Evolutionary conservation across 1,140 invertebrate genomes (phyloP), one percentile per base, ranked within the genome.

Genomic region (Papilio machaon): DNA sequence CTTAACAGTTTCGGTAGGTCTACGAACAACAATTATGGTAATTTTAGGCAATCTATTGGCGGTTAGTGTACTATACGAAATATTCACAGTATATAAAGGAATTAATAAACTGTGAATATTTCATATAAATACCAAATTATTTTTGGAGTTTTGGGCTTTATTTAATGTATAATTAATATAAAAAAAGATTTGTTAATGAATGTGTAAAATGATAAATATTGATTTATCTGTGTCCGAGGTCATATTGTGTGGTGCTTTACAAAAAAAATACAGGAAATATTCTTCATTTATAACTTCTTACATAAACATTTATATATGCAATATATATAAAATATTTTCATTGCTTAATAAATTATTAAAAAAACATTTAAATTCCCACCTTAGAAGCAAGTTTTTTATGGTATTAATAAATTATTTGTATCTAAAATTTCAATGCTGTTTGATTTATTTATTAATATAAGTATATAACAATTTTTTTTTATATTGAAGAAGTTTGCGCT

Each of bases 1-100:
- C 8, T 77, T 4, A 13, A 54, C 23, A 77, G 75, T 58, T 35
- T 54, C 35, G 75, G 75, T n/a, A 49, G 75, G 23, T 17, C 47
- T 17, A 23, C 52, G 1, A 77, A 54, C 49, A 58, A 10, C 2
- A 77, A 77, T 17, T 46, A 77, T 77, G 75, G 75, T 30, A 15
- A 58, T 54, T 54, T 77, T 15, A 17, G 15, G 17, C 73, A 75
- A 75, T 17, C 5, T 54, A 6, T 64, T 64, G 58, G 58, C 58
- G 58, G 17, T 9, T 60, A 60, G 58, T 60, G 58, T 23, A 58
- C 5, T 58, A 11, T 58, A 15, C 17, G 2, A 5, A n/a, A 60
- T 58, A n/a, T 58, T n/a, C 23, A 30, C 23, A 30, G 23, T 30
- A 30, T 30, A 17, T 17, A n/a, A 54, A 17, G 5, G 17, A 60